Evolutionary conservation across 1,140 invertebrate genomes (phyloP).

Genomic region (Eumeta japonica): DNA sequence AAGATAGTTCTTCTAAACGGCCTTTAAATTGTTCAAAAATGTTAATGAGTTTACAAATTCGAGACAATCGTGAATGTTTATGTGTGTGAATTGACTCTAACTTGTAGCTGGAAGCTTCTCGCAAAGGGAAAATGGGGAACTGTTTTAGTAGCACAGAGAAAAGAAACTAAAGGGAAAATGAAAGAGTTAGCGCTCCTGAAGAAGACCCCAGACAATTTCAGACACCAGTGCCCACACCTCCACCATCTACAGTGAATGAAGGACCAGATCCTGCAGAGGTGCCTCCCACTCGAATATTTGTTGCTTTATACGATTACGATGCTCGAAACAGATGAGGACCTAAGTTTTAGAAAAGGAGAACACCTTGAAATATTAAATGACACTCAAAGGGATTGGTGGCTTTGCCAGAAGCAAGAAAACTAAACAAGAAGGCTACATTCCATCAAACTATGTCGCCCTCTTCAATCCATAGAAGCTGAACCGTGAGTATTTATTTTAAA

Average conservation of each 20-base stretch:
- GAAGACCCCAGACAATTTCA: conserved; percentile 53
- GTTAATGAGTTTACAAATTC: too few species aligned
- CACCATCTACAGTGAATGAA: too few species aligned
- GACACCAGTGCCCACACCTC: conserved; percentile 56
- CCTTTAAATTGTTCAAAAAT: too few species aligned
- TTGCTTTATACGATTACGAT: conserved; percentile 96
- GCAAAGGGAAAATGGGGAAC: too few species aligned
- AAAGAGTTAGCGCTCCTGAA: conserved; percentile 53
- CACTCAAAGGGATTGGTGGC: conserved; percentile 94
- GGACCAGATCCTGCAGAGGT: conserved; percentile 15
- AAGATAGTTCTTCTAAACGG: too few species aligned
- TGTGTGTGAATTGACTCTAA: too few species aligned
- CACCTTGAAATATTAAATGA: conserved; percentile 94
- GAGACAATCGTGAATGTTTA: too few species aligned
- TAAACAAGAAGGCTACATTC: conserved; percentile 91
- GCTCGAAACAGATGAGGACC: conserved; percentile 94
- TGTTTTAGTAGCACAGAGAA: conserved; percentile 60
- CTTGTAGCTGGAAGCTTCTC: too few species aligned
- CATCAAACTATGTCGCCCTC: conserved; percentile 94
- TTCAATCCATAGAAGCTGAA: conserved; percentile 96
- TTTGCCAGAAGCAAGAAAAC: conserved; percentile 86
- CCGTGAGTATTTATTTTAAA: conserved; percentile 80
- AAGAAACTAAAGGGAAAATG: conserved; percentile 53
- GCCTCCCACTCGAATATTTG: conserved; percentile 77
- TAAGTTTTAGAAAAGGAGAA: conserved; percentile 93